phyloP scores from a whole-genome alignment of 2,888 invertebrate species.

The Eilema sororculum region DNA sequence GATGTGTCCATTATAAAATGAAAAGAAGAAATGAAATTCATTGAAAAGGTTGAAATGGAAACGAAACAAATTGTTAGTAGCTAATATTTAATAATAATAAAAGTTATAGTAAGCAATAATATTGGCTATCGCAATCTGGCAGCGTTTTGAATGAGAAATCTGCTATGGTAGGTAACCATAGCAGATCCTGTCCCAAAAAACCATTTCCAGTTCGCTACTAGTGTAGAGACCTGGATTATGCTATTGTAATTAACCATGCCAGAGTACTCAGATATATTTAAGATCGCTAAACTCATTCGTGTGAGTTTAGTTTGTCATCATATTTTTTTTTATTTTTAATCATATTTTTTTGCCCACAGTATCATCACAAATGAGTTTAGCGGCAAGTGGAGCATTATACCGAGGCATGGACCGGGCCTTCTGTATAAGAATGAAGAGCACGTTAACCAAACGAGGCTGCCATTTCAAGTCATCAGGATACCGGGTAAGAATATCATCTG shows the following conservation, averaged over 20 bases:
- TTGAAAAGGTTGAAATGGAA: background rate
- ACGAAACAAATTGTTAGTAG: background rate
- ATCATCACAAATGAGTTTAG: slow-evolving; percentile 93
- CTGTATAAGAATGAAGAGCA: slow-evolving; percentile 99
- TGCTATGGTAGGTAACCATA: background rate
- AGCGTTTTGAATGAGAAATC: background rate
- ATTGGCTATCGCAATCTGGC: background rate
- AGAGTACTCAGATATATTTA: background rate
- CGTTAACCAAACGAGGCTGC: slow-evolving; percentile 98
- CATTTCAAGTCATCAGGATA: slow-evolving; percentile 98
- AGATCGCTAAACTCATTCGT: too few species aligned
- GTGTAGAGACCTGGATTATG: background rate
- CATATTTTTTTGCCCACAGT: slow-evolving; percentile 85
- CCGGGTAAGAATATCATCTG: slow-evolving; percentile 89
- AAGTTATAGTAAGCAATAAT: too few species aligned
- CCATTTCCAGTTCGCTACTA: background rate
- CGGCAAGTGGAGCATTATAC: slow-evolving; percentile 90
- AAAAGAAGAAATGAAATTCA: slow-evolving; percentile 1
- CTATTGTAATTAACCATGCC: background rate
- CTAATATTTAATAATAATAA: background rate
- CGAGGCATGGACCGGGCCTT: slow-evolving; percentile 96
- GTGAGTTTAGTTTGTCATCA: background rate
- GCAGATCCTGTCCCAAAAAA: too few species aligned
- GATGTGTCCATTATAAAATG: slow-evolving; percentile 8
- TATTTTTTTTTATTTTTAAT: background rate